Percentiles rank a stretch among this genome's conserved stretches.
These are phyloP conservation scores for Dicrostonyx torquatus DNA, from an alignment of 2,797 vertebrate species.

Conservation along the genomic window DNA sequence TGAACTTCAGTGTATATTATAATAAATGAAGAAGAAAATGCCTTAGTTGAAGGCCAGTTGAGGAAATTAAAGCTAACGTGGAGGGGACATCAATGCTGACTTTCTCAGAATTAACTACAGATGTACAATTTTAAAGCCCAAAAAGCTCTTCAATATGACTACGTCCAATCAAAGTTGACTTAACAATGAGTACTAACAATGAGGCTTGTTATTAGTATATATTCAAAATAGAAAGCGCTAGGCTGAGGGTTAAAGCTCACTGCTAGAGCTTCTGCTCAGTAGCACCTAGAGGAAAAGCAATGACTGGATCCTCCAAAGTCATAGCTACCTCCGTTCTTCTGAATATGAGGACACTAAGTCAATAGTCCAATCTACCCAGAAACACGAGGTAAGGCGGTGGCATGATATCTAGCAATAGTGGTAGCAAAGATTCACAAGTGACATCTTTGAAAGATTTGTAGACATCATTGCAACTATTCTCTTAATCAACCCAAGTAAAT, in stretches of 20 bases:
- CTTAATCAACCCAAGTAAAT: background rate
- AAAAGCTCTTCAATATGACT: constrained; percentile 35
- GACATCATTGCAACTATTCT: background rate
- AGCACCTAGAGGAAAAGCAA: background rate
- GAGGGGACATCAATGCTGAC: background rate
- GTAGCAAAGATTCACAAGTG: background rate
- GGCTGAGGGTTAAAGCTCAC: background rate
- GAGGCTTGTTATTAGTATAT: constrained; percentile 21
- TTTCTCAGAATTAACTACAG: background rate
- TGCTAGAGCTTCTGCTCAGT: background rate
- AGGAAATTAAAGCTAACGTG: background rate
- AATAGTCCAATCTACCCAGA: background rate
- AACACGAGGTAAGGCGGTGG: background rate
- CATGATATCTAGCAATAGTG: background rate
- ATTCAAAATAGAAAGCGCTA: background rate
- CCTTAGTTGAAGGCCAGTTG: background rate
- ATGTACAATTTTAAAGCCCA: background rate
- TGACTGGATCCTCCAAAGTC: background rate
- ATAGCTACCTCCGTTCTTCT: background rate
- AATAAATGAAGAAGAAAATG: constrained; percentile 30
- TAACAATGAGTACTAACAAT: background rate
- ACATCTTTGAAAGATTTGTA: constrained; percentile 37
- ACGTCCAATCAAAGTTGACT: background rate
- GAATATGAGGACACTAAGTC: background rate
- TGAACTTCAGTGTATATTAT: constrained; percentile 27